Evolutionary conservation across 2,797 vertebrate species (phyloP).

Genomic region (Enteromius anoplus): DNA sequence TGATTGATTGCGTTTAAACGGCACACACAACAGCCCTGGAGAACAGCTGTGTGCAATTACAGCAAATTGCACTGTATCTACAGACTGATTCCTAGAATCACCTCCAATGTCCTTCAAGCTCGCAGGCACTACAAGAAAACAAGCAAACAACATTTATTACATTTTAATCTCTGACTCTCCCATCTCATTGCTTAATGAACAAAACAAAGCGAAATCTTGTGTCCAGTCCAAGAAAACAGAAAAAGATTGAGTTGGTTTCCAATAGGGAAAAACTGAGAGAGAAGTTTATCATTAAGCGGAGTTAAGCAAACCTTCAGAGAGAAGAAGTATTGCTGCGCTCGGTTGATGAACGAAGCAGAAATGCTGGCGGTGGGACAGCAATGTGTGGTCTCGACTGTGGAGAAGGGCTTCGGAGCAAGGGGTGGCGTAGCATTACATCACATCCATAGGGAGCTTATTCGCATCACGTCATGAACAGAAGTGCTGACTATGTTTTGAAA

Average conservation of each 20-base stretch:
- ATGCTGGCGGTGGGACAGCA: slow-evolving; percentile 15
- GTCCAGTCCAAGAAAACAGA: slow-evolving; percentile 21
- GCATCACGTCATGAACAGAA: slow-evolving; percentile 42
- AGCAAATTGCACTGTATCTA: slow-evolving; percentile 35
- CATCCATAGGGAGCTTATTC: slow-evolving; percentile 28
- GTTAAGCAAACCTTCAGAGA: slow-evolving; percentile 42
- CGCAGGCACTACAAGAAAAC: slow-evolving; percentile 31
- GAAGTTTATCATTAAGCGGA: slow-evolving; percentile 35
- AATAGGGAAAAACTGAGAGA: slow-evolving; percentile 36
- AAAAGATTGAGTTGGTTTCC: background rate
- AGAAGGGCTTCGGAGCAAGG: slow-evolving; percentile 30
- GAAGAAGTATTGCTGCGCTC: slow-evolving; percentile 30
- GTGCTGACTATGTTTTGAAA: slow-evolving; percentile 9
- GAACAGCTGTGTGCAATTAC: slow-evolving; percentile 63
- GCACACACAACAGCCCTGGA: slow-evolving; percentile 40
- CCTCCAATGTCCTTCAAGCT: slow-evolving; percentile 37
- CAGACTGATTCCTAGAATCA: slow-evolving; percentile 52
- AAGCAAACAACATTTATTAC: slow-evolving; percentile 15
- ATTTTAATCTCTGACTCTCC: slow-evolving; percentile 10
- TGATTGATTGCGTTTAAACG: slow-evolving; percentile 30
- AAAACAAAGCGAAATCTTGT: slow-evolving; percentile 10
- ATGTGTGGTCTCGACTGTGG: slow-evolving; percentile 36
- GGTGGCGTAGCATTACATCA: slow-evolving; percentile 44
- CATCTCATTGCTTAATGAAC: slow-evolving; percentile 5
- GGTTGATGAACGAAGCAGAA: slow-evolving; percentile 44